Evolutionary conservation across 2,888 invertebrate species (phyloP), one percentile per base, ranked within the genome.

Genomic region (Nudaria mundana): DNA sequence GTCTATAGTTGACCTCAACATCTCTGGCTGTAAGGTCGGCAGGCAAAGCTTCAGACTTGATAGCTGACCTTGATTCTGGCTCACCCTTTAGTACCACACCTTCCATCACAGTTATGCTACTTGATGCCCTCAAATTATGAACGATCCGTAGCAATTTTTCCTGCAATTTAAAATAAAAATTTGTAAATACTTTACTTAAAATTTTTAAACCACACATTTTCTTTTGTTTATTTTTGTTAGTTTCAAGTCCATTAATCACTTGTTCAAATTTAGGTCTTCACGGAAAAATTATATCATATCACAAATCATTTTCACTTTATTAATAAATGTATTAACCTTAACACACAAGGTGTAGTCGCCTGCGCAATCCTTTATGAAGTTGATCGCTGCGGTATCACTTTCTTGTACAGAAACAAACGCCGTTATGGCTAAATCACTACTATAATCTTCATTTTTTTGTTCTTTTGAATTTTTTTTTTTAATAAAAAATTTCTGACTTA

Each of bases 11-110:
- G 44, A 95, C 89, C 64, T 93, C 93, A 41, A 91, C 91, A 73
- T 95, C 94, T 38, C 94, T 91, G 8, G 93, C 93, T 53, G 93
- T 91, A 11, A 91, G 90, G 65, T 95, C 94, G n/a, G 91, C 90
- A 8, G 95, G 94, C 34, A 95, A 80, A 38, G 91, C 84, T 50
- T 93, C 91, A 14, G 92, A 89, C 58, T 92, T 92, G 62, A 93
- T 87, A 71, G 64, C 90, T 81, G 66, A 84, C 57, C 69, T 79
- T 55, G 67, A 55, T 16, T 82, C 86, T 2, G 66, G 90, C 64
- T 78, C 91, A 59, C 84, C 92, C 73, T 90, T 91, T 64, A 90
- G 77, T 38, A 86, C 82, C 34, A 94, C 87, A 22, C 93, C 93
- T 48, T 92, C 93, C 14, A 91, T 91, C 24, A 94, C 79, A 39